A percentile compares a stretch with the other conserved stretches of the same genome.
These are phyloP conservation scores for Nymphalis c-album DNA, from an alignment of 2,888 invertebrate genomes.

Conservation along the genomic window DNA sequence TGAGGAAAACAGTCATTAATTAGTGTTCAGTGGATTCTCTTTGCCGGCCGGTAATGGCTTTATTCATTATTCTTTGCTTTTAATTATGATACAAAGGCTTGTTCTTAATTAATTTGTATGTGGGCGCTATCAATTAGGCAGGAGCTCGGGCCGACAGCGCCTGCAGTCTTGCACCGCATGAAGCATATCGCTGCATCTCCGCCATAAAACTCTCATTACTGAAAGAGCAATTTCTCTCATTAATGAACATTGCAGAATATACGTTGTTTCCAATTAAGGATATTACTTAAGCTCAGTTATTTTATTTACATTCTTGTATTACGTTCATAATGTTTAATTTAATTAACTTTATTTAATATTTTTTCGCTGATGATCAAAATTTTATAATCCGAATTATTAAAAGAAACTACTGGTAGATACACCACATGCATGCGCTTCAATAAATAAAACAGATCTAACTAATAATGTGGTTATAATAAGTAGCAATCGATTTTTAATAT, in stretches of 20 bases:
- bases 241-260: constrained; percentile 37
- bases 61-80: constrained; percentile 42
- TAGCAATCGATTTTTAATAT: too few species aligned
- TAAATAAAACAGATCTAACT: too few species aligned
- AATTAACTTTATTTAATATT: not conserved
- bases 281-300: constrained; percentile 20
- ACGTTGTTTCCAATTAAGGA: constrained; percentile 30
- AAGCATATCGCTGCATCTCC: constrained; percentile 35
- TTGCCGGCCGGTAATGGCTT: constrained; percentile 38
- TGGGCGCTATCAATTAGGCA: constrained; percentile 45
- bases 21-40: constrained; percentile 35
- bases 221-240: constrained; percentile 41
- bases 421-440: too few species aligned
- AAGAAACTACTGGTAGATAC: too few species aligned
- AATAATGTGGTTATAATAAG: too few species aligned
- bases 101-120: constrained; percentile 46
- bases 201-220: constrained; percentile 40
- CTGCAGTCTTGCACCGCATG: constrained; percentile 32
- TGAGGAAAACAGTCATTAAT: constrained; percentile 38
- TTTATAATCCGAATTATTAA: too few species aligned
- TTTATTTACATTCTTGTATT: constrained; percentile 6
- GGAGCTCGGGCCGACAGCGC: constrained; percentile 35
- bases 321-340: constrained; percentile 3
- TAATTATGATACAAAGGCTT: constrained; percentile 43
- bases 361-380: not conserved